Percentiles rank a stretch among this genome's conserved stretches.
phyloP scores from a whole-genome alignment of 1,140 invertebrate species.

The Oreohelix idahoensis region DNA sequence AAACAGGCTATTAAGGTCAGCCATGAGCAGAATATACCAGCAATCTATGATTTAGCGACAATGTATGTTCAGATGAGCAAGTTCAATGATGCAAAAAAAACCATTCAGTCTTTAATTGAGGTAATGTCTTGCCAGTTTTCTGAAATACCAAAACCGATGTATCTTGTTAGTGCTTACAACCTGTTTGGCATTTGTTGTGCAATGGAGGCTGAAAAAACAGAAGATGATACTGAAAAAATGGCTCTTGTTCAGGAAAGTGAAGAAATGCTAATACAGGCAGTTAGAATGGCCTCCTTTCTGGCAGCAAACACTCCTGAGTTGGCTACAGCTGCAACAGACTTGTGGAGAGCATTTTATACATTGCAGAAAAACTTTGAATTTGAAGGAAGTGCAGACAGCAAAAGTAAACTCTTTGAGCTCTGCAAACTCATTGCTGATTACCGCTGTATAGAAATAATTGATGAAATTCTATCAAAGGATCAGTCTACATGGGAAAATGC shows the following conservation, averaged over 20 bases:
- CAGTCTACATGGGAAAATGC: background rate
- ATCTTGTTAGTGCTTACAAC: background rate
- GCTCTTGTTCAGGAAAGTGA: background rate
- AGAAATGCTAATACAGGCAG: background rate
- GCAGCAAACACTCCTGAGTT: background rate
- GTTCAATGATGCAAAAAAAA: background rate
- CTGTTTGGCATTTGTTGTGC: background rate
- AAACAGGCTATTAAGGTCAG: background rate
- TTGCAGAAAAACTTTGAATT: background rate
- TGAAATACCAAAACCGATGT: background rate
- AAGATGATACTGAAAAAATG: background rate
- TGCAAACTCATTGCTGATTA: background rate
- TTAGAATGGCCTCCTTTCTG: background rate
- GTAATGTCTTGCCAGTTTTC: no score
- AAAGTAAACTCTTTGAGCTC: background rate
- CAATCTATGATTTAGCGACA: background rate
- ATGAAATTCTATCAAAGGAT: background rate
- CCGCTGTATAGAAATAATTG: background rate
- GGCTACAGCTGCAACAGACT: background rate
- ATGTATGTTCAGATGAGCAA: background rate
- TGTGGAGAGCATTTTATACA: background rate
- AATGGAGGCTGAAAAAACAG: background rate
- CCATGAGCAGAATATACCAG: background rate
- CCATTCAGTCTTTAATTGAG: background rate
- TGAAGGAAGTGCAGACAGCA: background rate